Conservation (phyloP, 2,113 vertebrate genomes). For the Glaucidium brasilianum region DNA sequence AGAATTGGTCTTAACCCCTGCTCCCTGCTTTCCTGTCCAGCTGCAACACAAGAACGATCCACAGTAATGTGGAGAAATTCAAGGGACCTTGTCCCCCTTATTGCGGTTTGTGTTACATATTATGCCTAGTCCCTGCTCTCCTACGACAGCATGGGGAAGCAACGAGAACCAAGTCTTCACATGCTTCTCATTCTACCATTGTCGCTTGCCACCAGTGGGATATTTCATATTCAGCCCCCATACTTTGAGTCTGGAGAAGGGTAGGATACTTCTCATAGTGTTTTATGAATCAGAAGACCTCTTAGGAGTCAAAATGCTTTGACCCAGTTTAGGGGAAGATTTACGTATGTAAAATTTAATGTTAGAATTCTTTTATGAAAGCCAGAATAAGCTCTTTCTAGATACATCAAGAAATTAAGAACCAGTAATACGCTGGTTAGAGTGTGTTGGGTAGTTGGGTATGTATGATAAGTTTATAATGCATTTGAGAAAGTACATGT, state of each 20-base stretch:
- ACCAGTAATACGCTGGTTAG: background rate
- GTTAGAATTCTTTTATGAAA: background rate
- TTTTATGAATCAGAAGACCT: background rate
- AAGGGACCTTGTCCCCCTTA: background rate
- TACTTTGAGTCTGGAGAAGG: background rate
- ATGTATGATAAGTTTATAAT: background rate
- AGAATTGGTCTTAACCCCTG: background rate
- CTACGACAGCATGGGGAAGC: background rate
- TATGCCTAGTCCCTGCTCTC: background rate
- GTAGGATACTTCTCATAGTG: background rate
- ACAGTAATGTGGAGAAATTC: background rate
- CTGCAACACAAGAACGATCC: background rate
- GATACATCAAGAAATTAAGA: background rate
- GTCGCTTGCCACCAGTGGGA: background rate
- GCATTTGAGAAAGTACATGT: background rate
- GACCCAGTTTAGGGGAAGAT: background rate
- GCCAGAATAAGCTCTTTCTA: background rate
- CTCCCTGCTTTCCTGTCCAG: background rate
- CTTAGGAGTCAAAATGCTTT: background rate
- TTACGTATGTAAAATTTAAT: background rate
- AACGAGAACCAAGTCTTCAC: background rate
- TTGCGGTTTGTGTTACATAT: background rate
- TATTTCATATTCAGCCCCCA: background rate
- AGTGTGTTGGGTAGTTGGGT: background rate
- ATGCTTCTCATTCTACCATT: accelerated